Conservation (phyloP, 2,797 vertebrate species). For the Phoxinus dragarum region DNA sequence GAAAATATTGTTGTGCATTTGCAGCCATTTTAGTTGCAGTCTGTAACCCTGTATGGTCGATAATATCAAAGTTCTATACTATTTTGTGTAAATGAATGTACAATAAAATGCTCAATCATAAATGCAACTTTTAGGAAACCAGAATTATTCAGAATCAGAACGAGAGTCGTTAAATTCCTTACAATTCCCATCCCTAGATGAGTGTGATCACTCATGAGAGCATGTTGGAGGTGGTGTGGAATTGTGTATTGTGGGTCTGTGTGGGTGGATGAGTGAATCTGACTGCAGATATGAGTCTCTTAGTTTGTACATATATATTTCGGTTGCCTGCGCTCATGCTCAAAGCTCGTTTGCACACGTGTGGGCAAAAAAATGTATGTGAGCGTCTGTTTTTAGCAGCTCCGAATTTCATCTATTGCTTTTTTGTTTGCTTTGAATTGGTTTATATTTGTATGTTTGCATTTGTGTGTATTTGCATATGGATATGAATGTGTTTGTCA, state of each 20-base stretch:
- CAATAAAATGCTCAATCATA: neutral
- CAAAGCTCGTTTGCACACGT: neutral
- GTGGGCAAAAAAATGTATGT: neutral
- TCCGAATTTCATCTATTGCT: neutral
- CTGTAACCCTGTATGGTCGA: neutral
- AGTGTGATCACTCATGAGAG: constrained; percentile 53
- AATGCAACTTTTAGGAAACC: neutral
- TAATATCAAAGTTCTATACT: neutral
- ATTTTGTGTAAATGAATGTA: neutral
- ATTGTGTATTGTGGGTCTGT: constrained; percentile 68
- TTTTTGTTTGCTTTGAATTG: constrained; percentile 48
- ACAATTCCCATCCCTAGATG: constrained; percentile 26
- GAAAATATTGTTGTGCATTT: neutral
- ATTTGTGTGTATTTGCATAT: constrained; percentile 17
- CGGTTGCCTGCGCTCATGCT: neutral
- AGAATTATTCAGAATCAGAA: neutral
- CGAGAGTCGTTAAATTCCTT: neutral
- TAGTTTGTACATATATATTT: constrained; percentile 22
- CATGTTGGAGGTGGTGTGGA: constrained; percentile 61
- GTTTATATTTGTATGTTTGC: constrained; percentile 59
- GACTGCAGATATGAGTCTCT: constrained; percentile 37
- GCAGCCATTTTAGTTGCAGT: neutral
- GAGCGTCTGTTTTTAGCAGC: neutral
- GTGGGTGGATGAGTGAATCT: constrained; percentile 72
- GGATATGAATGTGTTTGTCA: constrained; percentile 15